Evolutionary conservation across 2,113 vertebrate genomes (phyloP), one percentile per base, ranked within the genome.

Genomic region (Chloropsis hardwickii): DNA sequence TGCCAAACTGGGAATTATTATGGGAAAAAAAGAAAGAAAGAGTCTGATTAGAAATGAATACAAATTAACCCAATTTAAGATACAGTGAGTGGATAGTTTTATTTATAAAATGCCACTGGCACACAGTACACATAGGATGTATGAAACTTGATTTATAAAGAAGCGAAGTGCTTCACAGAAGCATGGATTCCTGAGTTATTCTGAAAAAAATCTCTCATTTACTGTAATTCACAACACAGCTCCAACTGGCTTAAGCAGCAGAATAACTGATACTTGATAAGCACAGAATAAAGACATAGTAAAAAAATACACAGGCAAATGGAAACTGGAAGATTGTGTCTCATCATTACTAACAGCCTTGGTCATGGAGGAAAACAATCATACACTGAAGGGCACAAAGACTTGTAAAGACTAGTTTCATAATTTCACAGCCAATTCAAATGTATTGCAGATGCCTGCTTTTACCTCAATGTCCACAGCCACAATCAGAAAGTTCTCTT

Each of bases 101-200:
- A 95, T 97, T 93, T 67, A 93, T 62, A 86, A 94, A 96, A 88
- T 39, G 29, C 19, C 35, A 58, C 12, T 66, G 39, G 44, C 11
- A 83, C 28, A 83, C 16, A 88, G 47, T n/a, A 88, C 17, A 88
- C 12, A 62, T 5, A 27, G 23, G 15, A 83, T 88, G 7, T 86
- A 86, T 23, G 71, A 94, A 94, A 86, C 4, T 13, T 88, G 47
- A 66, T 86, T 87, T 62, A 78, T 24, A 90, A 86, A 94, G 85
- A 88, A 88, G 37, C 48, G 12, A 61, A 82, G 85, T 21, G 82
- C 92, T 96, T 96, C 91, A 90, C 2, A 96, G 94, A 96, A 97
- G 95, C 92, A 90, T 31, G 39, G 37, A 88, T 80, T 94, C 79
- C 66, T 86, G 74, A 94, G 66, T 62, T 73, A 57, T 88, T 83